Evolutionary conservation across 2,888 invertebrate species (phyloP).

Genomic region (Drosophila greeni): DNA sequence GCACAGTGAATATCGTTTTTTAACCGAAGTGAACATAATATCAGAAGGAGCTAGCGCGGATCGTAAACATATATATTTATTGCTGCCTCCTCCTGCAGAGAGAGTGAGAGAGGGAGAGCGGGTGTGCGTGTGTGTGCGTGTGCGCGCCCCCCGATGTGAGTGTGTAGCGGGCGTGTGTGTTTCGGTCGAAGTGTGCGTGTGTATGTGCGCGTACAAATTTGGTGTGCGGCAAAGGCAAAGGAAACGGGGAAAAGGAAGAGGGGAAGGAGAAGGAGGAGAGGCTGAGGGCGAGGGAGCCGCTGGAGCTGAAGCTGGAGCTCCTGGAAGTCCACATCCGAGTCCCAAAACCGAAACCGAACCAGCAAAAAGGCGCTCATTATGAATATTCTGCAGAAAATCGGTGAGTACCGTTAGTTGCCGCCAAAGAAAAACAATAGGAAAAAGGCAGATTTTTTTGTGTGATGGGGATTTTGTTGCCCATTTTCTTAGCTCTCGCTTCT

Average conservation of each 20-base stretch:
- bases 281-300: constrained; percentile 15
- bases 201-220: constrained; percentile 27
- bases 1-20: constrained; percentile 7
- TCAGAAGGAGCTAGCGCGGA: constrained; percentile 4
- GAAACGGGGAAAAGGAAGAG: constrained; percentile 13
- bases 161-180: constrained; percentile 15
- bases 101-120: constrained; percentile 17
- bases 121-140: constrained; percentile 5
- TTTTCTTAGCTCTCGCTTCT: constrained; percentile 28
- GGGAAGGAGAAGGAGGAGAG: constrained; percentile 10
- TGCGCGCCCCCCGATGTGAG: constrained; percentile 27
- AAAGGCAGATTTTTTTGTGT: constrained; percentile 5
- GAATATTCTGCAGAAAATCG: constrained; percentile 68
- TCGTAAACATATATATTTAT: constrained; percentile 18
- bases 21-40: constrained; percentile 8
- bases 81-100: constrained; percentile 20
- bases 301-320: constrained; percentile 28
- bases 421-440: constrained; percentile 13
- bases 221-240: constrained; percentile 23
- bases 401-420: constrained; percentile 47
- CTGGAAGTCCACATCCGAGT: constrained; percentile 12
- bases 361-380: constrained; percentile 25
- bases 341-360: constrained; percentile 8
- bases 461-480: constrained; percentile 15
- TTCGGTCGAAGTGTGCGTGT: constrained; percentile 7